Evolutionary conservation across 53 echinoderm and acorn worm genomes (phyloP), one percentile per base, ranked within the genome.

Genomic region (Luidia sarsii): DNA sequence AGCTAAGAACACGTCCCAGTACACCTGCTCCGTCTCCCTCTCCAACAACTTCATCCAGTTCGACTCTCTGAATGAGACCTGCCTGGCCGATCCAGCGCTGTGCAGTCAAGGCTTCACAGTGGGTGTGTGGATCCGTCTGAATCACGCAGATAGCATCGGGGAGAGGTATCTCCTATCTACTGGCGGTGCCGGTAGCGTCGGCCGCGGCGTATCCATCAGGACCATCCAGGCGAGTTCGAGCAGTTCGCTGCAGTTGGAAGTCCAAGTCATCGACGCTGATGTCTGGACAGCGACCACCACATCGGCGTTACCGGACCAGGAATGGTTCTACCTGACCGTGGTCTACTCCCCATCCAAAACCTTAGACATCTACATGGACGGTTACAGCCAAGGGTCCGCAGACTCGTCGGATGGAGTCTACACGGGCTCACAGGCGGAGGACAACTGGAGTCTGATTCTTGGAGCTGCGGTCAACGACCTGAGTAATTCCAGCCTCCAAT

Each of bases 101-200:
- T 93, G 93, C 54, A 71, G 50, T 14, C 80, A 90, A n/a, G 93
- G 93, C 1, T 53, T 93, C 23, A 90, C 89, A 11, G 33, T 90
- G 9, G 46, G 87, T 4, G 18, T 93, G 33, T 93, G 90, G 93
- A 32, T 80, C 25, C 50, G 50, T 32, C 33, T 93, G 8, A 46
- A 39, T n/a, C 48, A 70, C 6, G 24, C 60, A 16, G 71, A 54
- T 23, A 87, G 75, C 63, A 30, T 70, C 3, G 87, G 64, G 22
- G 84, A 81, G 22, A 67, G 68, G 16, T 83, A 69, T 41, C 52
- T 83, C 15, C 27, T 69, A 3, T 55, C 70, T 43, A 56, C 69
- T 1, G 56, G 39, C 1, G 52, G 22, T 21, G 70, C 83, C 5
- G 69, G 70, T 3, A 32, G 15, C 19, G 29, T 18, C 20, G 80